phyloP scores from a whole-genome alignment of 2,888 invertebrate species.

The Mamestra brassicae region DNA sequence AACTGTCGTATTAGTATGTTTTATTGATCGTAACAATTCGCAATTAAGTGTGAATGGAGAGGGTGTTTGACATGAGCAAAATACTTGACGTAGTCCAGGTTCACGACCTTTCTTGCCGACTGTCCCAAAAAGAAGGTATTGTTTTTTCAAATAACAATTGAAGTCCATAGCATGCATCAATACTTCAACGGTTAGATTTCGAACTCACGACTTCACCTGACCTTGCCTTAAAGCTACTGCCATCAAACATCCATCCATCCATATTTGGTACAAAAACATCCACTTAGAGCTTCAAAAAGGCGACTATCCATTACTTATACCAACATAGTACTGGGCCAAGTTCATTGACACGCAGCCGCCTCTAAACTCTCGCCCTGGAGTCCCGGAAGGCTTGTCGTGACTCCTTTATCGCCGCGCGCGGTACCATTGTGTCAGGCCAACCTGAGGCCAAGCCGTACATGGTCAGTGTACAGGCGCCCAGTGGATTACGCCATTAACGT shows the following conservation, averaged over 20 bases:
- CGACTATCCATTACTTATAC: slow-evolving; percentile 41
- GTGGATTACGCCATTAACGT: slow-evolving; percentile 65
- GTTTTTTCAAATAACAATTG: neutral
- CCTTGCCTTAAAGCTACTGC: slow-evolving; percentile 28
- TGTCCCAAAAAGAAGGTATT: neutral
- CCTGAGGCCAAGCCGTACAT: slow-evolving; percentile 67
- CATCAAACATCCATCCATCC: slow-evolving; percentile 36
- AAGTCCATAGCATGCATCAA: neutral
- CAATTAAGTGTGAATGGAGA: slow-evolving; percentile 21
- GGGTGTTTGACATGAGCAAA: neutral
- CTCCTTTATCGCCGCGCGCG: slow-evolving; percentile 74
- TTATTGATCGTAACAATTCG: slow-evolving; percentile 40
- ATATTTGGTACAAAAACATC: slow-evolving; percentile 52
- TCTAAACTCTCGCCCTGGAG: slow-evolving; percentile 66
- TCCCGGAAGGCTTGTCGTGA: slow-evolving; percentile 80
- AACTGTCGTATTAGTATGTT: slow-evolving; percentile 30
- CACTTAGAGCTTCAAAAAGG: slow-evolving; percentile 48
- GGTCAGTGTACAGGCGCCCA: slow-evolving; percentile 54
- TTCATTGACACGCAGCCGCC: slow-evolving; percentile 62
- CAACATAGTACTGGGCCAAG: slow-evolving; percentile 44
- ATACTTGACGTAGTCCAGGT: neutral
- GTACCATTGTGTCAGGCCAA: slow-evolving; percentile 72
- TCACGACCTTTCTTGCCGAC: neutral
- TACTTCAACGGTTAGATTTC: slow-evolving; percentile 10
- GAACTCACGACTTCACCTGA: slow-evolving; percentile 23